Evolutionary conservation across 1,140 invertebrate genomes (phyloP), one percentile per base, ranked within the genome.

Genomic region (Apocrypta bakeri): DNA sequence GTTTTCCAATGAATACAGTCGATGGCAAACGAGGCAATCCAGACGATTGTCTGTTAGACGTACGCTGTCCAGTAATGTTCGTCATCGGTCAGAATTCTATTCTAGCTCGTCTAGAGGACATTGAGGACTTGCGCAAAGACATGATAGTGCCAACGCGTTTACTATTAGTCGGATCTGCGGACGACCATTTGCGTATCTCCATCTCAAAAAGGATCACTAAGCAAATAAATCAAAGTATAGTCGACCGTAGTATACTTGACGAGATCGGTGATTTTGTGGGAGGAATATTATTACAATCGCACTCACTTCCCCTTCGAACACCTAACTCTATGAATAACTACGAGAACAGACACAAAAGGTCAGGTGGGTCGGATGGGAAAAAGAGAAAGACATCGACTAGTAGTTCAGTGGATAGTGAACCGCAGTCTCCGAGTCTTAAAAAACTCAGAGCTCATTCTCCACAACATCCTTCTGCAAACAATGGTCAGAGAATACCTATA

Each of bases 111-210:
- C 90, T 95, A 42, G 96, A 97, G 86, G 95, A 96, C 88, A 92
- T 98, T 77, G 97, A 98, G 89, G 94, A 96, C 75, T 88, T 97
- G 12, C 90, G 97, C 9, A 94, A 96, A 87, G 93, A 94, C 73
- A 95, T 97, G 94, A 91, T 94, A 82, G 95, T 95, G 0, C 95
- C 97, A 87, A 96, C 96, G 1, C 94, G 95, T 78, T 89, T 98
- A 17, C 93, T 98, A 14, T 94, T 98, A 0, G 95, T 98, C n/a
- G 96, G 96, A 27, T 95, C 95, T 48, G 96, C 95, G 6, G 96
- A 98, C 91, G 96, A 97, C 89, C 92, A 95, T 73, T 91, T 98
- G 2, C 92, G 96, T 75, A 93, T 98, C 78, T 94, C 93, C 8
- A 95, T 95, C 63, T 92, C 93, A 2, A 96, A 97, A 87, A 94